Evolutionary conservation across 2,888 invertebrate species (phyloP).

Genomic region (Drepana falcataria): DNA sequence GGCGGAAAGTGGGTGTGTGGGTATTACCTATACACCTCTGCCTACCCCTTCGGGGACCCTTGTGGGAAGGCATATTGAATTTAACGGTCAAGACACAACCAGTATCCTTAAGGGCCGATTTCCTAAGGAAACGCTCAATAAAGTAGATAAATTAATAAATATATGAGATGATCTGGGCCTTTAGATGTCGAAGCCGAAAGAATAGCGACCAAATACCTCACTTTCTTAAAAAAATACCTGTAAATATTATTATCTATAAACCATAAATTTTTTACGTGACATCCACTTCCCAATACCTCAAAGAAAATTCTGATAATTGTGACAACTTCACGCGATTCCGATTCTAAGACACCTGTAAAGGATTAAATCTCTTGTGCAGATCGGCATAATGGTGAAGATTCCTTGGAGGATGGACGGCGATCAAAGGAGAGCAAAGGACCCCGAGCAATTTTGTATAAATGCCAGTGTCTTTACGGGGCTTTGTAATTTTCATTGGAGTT

Average conservation of each 20-base stretch:
- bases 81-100: too few species aligned
- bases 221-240: neutral
- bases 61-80: too few species aligned
- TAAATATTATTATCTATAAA: neutral
- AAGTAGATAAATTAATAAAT: too few species aligned
- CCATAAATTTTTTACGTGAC: conserved; percentile 1
- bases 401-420: neutral
- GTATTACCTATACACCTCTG: too few species aligned
- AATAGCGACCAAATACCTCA: neutral
- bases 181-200: neutral
- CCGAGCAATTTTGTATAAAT: conserved; percentile 14
- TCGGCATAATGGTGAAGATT: neutral
- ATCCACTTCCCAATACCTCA: conserved; percentile 13
- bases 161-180: neutral
- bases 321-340: conserved; percentile 9
- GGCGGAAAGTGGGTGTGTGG: too few species aligned
- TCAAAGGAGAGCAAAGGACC: too few species aligned
- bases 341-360: neutral
- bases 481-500: conserved; percentile 23
- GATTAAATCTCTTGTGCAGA: neutral
- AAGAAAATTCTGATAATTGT: conserved; percentile 14
- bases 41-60: too few species aligned
- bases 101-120: too few species aligned
- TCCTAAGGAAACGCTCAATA: too few species aligned
- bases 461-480: conserved; percentile 9